Conservation (phyloP, 30 jellyfish, hydroid and myxozoan genomes). For the Aurelia sp. region DNA sequence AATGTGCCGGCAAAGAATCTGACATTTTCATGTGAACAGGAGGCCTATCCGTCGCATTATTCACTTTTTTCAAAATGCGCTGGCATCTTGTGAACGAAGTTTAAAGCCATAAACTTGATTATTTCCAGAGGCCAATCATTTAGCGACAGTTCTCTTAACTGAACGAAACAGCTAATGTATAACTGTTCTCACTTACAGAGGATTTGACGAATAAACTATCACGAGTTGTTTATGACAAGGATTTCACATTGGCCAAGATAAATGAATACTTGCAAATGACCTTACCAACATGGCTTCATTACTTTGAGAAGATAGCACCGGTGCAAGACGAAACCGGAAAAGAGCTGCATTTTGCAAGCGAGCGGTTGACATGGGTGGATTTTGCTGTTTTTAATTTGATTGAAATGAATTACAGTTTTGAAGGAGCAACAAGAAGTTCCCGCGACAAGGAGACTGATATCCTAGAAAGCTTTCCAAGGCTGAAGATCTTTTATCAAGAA, state of each 20-base stretch:
- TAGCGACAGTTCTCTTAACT: no score
- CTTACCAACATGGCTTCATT: slow-evolving; percentile 72
- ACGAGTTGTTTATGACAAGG: slow-evolving; percentile 50
- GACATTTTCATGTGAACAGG: no score
- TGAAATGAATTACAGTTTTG: slow-evolving; percentile 67
- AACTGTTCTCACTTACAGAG: slow-evolving; percentile 21
- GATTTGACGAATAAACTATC: slow-evolving; percentile 54
- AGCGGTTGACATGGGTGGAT: slow-evolving; percentile 89
- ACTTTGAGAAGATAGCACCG: slow-evolving; percentile 80
- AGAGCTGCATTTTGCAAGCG: slow-evolving; percentile 78
- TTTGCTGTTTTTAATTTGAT: slow-evolving; percentile 75
- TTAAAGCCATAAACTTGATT: no score
- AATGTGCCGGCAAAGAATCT: no score
- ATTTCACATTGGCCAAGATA: slow-evolving; percentile 59
- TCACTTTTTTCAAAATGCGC: no score
- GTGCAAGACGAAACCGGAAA: slow-evolving; percentile 35
- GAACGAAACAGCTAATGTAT: no score
- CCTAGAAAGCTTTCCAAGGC: slow-evolving; percentile 64
- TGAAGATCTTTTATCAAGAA: slow-evolving; percentile 41
- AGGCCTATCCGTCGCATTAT: no score
- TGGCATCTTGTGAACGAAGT: no score
- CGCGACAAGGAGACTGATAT: slow-evolving; percentile 16
- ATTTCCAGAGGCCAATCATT: no score
- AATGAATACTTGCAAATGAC: slow-evolving; percentile 62
- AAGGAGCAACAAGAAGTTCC: slow-evolving; percentile 52